A percentile compares a stretch with the other conserved stretches of the same genome.
phyloP scores from a whole-genome alignment of 2,888 invertebrate species.

The Apodemia mormo region DNA sequence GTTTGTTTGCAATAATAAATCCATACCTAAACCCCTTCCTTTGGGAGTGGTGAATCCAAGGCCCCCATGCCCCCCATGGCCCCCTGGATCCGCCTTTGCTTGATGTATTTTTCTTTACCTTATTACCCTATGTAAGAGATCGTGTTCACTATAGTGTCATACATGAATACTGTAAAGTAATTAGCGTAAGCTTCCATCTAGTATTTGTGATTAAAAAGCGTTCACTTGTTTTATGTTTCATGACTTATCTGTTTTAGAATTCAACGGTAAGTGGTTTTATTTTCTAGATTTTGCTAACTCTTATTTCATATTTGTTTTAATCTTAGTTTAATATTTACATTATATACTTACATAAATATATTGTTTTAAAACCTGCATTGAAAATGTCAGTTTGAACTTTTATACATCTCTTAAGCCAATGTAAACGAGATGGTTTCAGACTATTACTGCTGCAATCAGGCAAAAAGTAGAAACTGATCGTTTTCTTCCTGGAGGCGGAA shows the following conservation, averaged over 20 bases:
- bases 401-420: background rate
- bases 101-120: background rate
- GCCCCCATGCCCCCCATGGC: no score
- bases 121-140: background rate
- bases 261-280: slow-evolving; percentile 55
- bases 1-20: no score
- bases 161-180: slow-evolving; percentile 31
- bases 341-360: background rate
- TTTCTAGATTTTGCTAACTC: slow-evolving; percentile 27
- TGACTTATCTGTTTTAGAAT: slow-evolving; percentile 69
- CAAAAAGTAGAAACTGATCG: no score
- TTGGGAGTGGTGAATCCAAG: no score
- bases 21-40: no score
- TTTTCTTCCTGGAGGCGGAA: no score
- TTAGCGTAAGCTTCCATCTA: slow-evolving; percentile 62
- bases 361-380: background rate
- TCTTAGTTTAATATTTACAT: slow-evolving; percentile 10
- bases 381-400: background rate
- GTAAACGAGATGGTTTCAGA: no score
- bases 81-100: no score
- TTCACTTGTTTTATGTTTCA: slow-evolving; percentile 60
- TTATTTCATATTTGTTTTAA: slow-evolving; percentile 24
- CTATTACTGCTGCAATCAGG: no score
- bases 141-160: slow-evolving; percentile 29
- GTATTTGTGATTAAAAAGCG: slow-evolving; percentile 68